Evolutionary conservation across 2,888 invertebrate genomes (phyloP).

Genomic region (Scaptomyza flava): DNA sequence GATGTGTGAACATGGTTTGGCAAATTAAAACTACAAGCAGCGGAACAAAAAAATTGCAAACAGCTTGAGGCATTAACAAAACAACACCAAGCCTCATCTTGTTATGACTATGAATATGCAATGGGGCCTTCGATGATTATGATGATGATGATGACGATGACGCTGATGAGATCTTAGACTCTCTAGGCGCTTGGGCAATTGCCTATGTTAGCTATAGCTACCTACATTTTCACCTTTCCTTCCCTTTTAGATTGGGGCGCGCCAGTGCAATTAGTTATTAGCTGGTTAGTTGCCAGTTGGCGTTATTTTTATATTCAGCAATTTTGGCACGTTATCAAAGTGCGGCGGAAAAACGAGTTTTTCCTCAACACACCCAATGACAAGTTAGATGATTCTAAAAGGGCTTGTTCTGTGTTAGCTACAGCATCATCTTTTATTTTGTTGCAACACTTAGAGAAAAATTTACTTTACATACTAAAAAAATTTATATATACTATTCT

Average conservation of each 20-base stretch:
- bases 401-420: constrained; percentile 11
- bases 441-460: not conserved
- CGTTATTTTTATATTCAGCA: constrained; percentile 27
- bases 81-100: constrained; percentile 30
- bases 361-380: constrained; percentile 27
- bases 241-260: constrained; percentile 34
- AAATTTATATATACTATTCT: too few relatives aligned
- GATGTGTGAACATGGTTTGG: constrained; percentile 55
- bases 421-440: constrained; percentile 14
- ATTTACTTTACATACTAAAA: too few relatives aligned
- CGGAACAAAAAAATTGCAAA: not conserved
- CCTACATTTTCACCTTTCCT: not conserved
- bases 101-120: constrained; percentile 74
- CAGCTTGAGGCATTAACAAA: constrained; percentile 6
- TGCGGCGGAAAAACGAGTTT: constrained; percentile 56
- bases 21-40: constrained; percentile 53
- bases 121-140: constrained; percentile 31
- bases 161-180: constrained; percentile 54
- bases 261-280: constrained; percentile 56
- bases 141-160: not conserved
- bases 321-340: constrained; percentile 67
- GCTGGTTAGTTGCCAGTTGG: constrained; percentile 28
- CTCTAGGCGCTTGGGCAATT: constrained; percentile 7
- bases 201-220: too few relatives aligned
- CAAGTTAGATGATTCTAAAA: constrained; percentile 18